Percentiles rank a stretch among this genome's conserved stretches.
These are phyloP conservation scores for Caretta caretta DNA, from an alignment of 2,113 vertebrate species.

Conservation along the genomic window DNA sequence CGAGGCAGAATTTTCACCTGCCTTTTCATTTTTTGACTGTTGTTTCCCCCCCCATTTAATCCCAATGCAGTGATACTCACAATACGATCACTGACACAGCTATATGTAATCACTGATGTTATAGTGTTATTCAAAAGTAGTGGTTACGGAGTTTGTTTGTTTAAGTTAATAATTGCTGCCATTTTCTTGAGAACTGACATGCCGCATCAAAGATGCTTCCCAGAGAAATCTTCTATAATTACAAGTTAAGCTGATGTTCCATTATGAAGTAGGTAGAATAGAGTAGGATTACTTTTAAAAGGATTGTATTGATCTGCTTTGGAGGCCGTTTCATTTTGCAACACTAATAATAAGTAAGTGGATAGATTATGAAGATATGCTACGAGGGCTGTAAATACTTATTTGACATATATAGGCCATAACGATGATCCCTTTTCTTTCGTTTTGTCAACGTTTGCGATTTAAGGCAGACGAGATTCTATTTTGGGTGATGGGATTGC, in stretches of 20 bases:
- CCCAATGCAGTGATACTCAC: background rate
- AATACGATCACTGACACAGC: fast-evolving
- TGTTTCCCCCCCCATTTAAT: background rate
- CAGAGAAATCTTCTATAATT: constrained; percentile 72
- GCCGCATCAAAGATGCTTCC: constrained; percentile 43
- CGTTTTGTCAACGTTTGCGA: background rate
- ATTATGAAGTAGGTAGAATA: constrained; percentile 57
- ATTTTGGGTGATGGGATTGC: background rate
- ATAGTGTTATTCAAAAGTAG: constrained; percentile 15
- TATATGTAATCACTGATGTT: background rate
- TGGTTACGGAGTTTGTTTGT: background rate
- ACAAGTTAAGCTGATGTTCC: constrained; percentile 74
- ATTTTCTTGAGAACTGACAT: constrained; percentile 52
- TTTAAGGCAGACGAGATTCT: background rate
- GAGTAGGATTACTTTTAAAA: constrained; percentile 77
- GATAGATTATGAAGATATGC: background rate
- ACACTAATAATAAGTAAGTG: constrained; percentile 54
- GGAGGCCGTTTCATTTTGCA: constrained; percentile 69
- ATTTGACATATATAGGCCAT: background rate
- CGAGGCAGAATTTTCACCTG: background rate
- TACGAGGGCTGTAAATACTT: background rate
- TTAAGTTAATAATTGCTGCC: constrained; percentile 44
- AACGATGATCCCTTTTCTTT: background rate
- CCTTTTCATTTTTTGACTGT: background rate
- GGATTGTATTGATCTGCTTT: constrained; percentile 72